A percentile compares a stretch with the other conserved stretches of the same genome.
Conservation (phyloP, 2,113 vertebrate species). For the Plecotus auritus region DNA sequence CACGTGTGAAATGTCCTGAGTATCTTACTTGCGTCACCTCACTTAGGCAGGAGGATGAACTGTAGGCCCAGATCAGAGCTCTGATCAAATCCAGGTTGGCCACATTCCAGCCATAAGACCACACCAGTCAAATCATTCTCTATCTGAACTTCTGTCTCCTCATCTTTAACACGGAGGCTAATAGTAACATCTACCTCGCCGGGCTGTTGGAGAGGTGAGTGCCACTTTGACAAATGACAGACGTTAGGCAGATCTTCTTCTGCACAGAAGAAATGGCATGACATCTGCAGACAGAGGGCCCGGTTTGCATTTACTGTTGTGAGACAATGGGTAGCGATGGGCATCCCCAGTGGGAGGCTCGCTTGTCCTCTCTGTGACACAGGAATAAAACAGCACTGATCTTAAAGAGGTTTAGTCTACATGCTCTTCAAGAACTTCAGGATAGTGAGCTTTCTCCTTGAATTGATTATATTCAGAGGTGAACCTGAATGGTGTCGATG, state of each 20-base stretch:
- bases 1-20: fast-evolving
- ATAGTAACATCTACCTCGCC: not conserved
- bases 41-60: not conserved
- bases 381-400: not conserved
- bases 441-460: not conserved
- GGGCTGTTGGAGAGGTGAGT: not conserved
- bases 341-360: not conserved
- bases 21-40: not conserved
- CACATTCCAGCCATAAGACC: not conserved
- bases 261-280: not conserved
- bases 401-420: not conserved
- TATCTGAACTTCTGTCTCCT: not conserved
- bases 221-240: not conserved
- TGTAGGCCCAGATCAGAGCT: not conserved
- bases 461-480: slow-evolving; percentile 11
- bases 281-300: not conserved
- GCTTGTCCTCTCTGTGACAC: not conserved
- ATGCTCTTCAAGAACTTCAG: not conserved
- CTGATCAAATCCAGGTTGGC: not conserved
- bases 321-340: not conserved
- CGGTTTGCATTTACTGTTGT: not conserved
- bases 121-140: not conserved
- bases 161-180: not conserved
- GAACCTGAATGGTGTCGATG: not conserved
- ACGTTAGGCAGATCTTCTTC: not conserved